Evolutionary conservation across 2,113 vertebrate species (phyloP), one percentile per base, ranked within the genome.

Genomic region (Illadopsis cleaveri): DNA sequence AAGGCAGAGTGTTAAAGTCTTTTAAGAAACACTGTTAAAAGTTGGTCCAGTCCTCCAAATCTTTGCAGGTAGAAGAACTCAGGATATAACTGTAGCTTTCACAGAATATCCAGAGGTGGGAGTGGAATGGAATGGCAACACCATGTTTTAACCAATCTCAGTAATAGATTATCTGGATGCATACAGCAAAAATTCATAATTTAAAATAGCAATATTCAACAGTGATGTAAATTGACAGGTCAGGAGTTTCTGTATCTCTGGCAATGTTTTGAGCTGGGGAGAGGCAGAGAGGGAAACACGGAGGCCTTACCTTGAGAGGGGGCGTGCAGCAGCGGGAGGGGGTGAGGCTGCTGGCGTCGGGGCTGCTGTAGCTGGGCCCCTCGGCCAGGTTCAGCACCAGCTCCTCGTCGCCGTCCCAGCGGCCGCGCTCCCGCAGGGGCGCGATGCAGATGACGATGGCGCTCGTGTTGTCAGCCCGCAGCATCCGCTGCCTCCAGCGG

Each of bases 401-500:
- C 64, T 99, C 98, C 80, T 99, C 99, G 54, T 99, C 98, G 11
- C 91, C 97, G 71, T 98, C 98, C 96, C 98, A 97, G 51, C 97
- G 95, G 68, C 97, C 97, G 19, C 95, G 96, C 3, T 98, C 98
- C 3, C 96, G 97, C 8, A 96, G 91, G 1, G 99, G 98, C 8
- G 98, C 98, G 82, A 99, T 98, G 89, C 98, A 98, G 97, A 99
- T 98, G 6, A 99, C 99, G 15, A 99, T 99, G 83, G 99, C 99
- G 13, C 99, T 99, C 2, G 99, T 99, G 96, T 99, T 99, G 97
- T 99, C 99, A 1, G 99, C 99, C 7, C 99, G 99, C 44, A 99
- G 99, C 99, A 99, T 99, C 33, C 99, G 99, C 40, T 99, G 99
- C 92, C 99, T 97, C 99, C 99, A 99, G 79, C 99, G 99, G 68